These are phyloP conservation scores for Nixonia krombeini DNA, from an alignment of 1,140 invertebrate genomes.

Conservation along the genomic window DNA sequence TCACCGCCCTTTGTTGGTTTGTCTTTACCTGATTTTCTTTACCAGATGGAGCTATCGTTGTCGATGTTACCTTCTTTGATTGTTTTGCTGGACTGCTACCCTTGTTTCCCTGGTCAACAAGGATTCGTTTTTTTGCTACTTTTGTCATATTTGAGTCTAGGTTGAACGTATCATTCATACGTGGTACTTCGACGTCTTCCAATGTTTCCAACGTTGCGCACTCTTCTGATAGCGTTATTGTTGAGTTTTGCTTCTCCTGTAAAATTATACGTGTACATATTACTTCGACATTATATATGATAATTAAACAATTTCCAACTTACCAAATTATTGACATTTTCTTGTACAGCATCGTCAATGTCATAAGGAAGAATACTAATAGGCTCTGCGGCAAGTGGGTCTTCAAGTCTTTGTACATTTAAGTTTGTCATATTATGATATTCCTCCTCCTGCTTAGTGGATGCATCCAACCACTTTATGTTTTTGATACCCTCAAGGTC, in stretches of 20 bases:
- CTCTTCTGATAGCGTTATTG: background rate
- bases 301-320: background rate
- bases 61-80: slow-evolving; percentile 40
- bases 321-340: background rate
- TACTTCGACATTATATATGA: too few relatives aligned
- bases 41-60: slow-evolving; percentile 19
- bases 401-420: slow-evolving; percentile 39
- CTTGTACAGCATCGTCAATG: background rate
- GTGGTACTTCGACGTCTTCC: slow-evolving; percentile 14
- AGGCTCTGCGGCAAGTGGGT: slow-evolving; percentile 8
- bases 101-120: slow-evolving; percentile 58
- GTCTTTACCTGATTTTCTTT: slow-evolving; percentile 65
- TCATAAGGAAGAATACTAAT: background rate
- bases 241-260: background rate
- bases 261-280: background rate
- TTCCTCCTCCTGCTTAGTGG: slow-evolving; percentile 44
- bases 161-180: slow-evolving; percentile 58
- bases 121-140: slow-evolving; percentile 54
- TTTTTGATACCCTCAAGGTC: slow-evolving; percentile 66
- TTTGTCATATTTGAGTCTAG: slow-evolving; percentile 21
- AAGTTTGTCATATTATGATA: slow-evolving; percentile 55
- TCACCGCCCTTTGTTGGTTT: slow-evolving; percentile 37
- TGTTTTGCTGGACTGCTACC: slow-evolving; percentile 52
- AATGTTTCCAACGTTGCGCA: background rate
- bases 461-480: slow-evolving; percentile 67